Conservation (phyloP, 2,113 vertebrate genomes). For the Tichodroma muraria region DNA sequence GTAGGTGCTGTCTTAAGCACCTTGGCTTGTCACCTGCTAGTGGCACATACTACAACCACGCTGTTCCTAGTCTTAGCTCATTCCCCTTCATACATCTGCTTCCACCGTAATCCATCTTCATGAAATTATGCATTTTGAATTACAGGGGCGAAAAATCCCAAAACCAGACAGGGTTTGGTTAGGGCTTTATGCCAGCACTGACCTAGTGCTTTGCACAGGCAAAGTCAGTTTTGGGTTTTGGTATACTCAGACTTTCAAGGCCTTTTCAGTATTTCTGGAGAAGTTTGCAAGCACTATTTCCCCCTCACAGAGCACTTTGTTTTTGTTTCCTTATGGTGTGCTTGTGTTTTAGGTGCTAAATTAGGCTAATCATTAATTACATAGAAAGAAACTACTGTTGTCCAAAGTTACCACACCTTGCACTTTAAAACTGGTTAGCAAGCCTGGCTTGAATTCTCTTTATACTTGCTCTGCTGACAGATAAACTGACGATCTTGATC, state of each 20-base stretch:
- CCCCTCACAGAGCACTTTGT: background rate
- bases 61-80: background rate
- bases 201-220: background rate
- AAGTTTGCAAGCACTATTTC: background rate
- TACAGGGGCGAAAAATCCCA: rapidly evolving
- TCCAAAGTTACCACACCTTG: background rate
- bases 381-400: background rate
- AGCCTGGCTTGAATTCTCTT: background rate
- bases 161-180: background rate
- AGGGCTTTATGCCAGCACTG: background rate
- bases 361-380: background rate
- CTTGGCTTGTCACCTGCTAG: background rate
- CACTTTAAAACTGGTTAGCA: background rate
- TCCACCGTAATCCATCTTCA: background rate
- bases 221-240: background rate
- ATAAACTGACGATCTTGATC: background rate
- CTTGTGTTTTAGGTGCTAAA: background rate
- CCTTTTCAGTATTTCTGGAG: background rate
- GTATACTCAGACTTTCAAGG: background rate
- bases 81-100: background rate
- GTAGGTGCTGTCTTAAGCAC: background rate
- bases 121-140: background rate
- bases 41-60: background rate
- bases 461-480: background rate
- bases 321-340: background rate